Evolutionary conservation across 2,113 vertebrate species (phyloP).

Genomic region (Rhegmatorhina hoffmannsi): DNA sequence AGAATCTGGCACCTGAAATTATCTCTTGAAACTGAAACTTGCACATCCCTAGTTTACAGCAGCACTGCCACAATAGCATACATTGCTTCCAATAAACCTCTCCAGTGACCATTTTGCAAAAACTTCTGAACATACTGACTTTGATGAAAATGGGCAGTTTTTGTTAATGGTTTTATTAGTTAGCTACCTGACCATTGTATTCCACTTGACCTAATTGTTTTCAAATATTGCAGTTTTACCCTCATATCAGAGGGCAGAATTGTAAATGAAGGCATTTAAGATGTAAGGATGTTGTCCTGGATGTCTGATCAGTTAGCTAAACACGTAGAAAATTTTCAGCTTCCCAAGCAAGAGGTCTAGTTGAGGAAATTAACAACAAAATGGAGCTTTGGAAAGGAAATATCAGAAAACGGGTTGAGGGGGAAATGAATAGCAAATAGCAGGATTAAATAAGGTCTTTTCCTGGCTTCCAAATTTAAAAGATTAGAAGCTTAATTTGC

Average conservation of each 20-base stretch:
- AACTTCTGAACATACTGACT: background rate
- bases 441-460: background rate
- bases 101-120: background rate
- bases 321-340: background rate
- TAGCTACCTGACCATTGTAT: background rate
- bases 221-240: background rate
- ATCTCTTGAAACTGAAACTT: no score
- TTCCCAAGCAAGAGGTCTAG: background rate
- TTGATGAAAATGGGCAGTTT: background rate
- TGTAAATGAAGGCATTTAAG: background rate
- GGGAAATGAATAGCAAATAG: background rate
- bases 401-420: background rate
- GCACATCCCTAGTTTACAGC: no score
- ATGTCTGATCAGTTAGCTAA: background rate
- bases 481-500: background rate
- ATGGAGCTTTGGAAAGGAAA: background rate
- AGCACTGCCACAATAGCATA: background rate
- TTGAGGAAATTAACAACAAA: background rate
- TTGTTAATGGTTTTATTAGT: background rate
- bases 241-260: background rate
- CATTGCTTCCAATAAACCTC: background rate
- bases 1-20: no score
- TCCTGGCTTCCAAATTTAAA: background rate
- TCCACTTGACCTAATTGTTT: background rate
- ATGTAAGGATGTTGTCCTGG: background rate